Evolutionary conservation across 2,888 invertebrate genomes (phyloP).

Genomic region (Pseudolycoriella hygida): DNA sequence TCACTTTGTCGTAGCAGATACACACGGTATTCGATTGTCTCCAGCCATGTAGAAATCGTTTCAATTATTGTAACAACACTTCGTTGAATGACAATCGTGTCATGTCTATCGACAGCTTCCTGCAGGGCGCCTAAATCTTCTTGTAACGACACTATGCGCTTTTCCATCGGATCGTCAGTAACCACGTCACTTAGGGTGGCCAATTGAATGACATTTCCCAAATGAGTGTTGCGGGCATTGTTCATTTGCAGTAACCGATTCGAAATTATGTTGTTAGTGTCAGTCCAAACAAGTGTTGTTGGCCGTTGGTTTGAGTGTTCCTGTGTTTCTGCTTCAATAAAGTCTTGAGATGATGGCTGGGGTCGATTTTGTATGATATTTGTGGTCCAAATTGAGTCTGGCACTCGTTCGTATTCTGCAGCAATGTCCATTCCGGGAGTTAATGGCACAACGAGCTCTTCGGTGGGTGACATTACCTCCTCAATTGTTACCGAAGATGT

Average conservation of each 20-base stretch:
- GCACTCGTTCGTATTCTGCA: conserved; percentile 11
- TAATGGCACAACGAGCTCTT: conserved; percentile 29
- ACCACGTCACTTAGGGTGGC: conserved; percentile 38
- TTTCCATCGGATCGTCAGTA: conserved; percentile 34
- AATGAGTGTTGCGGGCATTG: conserved; percentile 31
- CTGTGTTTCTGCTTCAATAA: conserved; percentile 6
- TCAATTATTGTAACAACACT: conserved; percentile 59
- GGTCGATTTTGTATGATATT: conserved; percentile 11
- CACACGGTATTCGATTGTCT: conserved; percentile 67
- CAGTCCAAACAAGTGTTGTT: conserved; percentile 31
- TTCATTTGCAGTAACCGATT: conserved; percentile 37
- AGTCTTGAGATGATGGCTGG: conserved; percentile 4
- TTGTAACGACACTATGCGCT: conserved; percentile 38
- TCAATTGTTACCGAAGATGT: conserved; percentile 34
- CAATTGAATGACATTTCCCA: conserved; percentile 43
- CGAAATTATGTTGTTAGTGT: conserved; percentile 33
- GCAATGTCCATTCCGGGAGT: conserved; percentile 30
- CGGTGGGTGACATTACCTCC: conserved; percentile 31
- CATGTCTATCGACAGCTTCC: conserved; percentile 37
- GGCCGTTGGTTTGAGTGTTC: conserved; percentile 6
- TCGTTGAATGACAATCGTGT: conserved; percentile 43
- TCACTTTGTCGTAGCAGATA: conserved; percentile 39
- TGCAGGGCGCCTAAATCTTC: conserved; percentile 32
- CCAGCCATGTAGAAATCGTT: conserved; percentile 67
- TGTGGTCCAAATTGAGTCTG: conserved; percentile 18